Conservation (phyloP, 2,113 vertebrate species). For the Indicator maculatus region DNA sequence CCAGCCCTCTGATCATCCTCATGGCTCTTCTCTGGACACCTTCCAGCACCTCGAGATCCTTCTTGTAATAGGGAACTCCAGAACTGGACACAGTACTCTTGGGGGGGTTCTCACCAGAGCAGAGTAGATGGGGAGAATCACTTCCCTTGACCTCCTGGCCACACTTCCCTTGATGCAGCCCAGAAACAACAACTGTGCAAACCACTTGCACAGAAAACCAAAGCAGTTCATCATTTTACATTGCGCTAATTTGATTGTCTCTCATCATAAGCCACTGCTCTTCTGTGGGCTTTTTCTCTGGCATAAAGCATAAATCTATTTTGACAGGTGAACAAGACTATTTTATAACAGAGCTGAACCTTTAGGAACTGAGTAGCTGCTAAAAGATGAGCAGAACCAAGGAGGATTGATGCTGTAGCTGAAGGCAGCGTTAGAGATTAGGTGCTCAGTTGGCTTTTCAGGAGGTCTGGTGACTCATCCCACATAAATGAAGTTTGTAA, state of each 20-base stretch:
- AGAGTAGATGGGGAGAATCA: too few relatives aligned
- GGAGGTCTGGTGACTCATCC: slow-evolving; percentile 76
- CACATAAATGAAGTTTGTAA: slow-evolving; percentile 82
- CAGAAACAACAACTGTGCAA: background rate
- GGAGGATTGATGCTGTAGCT: slow-evolving; percentile 73
- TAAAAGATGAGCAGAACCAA: slow-evolving; percentile 69
- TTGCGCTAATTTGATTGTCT: slow-evolving; percentile 49
- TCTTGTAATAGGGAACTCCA: too few relatives aligned
- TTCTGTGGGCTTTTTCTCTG: background rate
- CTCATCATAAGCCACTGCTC: slow-evolving; percentile 63
- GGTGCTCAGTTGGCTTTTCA: slow-evolving; percentile 77
- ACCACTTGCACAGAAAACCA: background rate
- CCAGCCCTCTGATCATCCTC: too few relatives aligned
- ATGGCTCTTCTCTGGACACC: too few relatives aligned
- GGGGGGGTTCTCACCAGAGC: too few relatives aligned
- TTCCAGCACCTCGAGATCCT: too few relatives aligned
- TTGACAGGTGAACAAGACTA: slow-evolving; percentile 70
- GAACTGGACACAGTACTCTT: too few relatives aligned
- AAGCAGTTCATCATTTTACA: slow-evolving; percentile 31
- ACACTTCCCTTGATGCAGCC: too few relatives aligned
- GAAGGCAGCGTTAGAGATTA: slow-evolving; percentile 74
- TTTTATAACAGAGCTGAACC: slow-evolving; percentile 69
- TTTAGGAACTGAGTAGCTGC: slow-evolving; percentile 60
- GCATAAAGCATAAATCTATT: slow-evolving; percentile 68
- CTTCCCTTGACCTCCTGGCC: too few relatives aligned